phyloP scores from a whole-genome alignment of 1,140 invertebrate species.

The Steinernema feltiae region DNA sequence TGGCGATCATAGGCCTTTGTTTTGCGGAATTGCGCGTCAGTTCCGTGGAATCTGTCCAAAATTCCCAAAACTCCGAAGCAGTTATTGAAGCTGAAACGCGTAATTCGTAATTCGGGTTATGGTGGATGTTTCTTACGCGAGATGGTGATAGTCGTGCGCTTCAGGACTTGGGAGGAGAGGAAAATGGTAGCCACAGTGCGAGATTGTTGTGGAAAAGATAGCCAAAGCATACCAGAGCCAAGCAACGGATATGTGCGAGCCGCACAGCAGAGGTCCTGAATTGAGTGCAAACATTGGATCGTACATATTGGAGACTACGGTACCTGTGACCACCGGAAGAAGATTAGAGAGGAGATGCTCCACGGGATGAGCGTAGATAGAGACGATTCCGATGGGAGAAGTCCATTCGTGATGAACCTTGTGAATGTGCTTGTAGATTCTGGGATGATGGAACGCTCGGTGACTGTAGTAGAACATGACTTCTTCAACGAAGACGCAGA shows the following conservation, averaged over 20 bases:
- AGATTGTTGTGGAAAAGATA: slow-evolving; percentile 73
- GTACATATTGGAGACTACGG: neutral
- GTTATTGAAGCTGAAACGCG: slow-evolving; percentile 70
- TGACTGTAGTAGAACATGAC: slow-evolving; percentile 80
- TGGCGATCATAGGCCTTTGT: slow-evolving; percentile 4
- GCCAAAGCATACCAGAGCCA: slow-evolving; percentile 78
- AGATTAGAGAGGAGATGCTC: slow-evolving; percentile 79
- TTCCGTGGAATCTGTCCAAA: slow-evolving; percentile 77
- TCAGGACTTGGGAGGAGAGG: slow-evolving; percentile 82
- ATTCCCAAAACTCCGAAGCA: slow-evolving; percentile 78
- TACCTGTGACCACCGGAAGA: slow-evolving; percentile 66
- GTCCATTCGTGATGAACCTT: slow-evolving; percentile 81
- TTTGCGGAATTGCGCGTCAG: slow-evolving; percentile 70
- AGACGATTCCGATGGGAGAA: slow-evolving; percentile 73
- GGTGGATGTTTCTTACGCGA: slow-evolving; percentile 69
- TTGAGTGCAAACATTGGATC: neutral
- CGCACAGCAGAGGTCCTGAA: slow-evolving; percentile 72
- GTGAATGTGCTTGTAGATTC: slow-evolving; percentile 74
- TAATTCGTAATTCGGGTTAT: slow-evolving; percentile 16
- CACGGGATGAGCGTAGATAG: slow-evolving; percentile 78
- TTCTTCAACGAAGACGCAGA: slow-evolving; percentile 75
- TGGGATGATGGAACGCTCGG: slow-evolving; percentile 62
- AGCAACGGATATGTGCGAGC: slow-evolving; percentile 73
- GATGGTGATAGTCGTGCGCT: slow-evolving; percentile 81
- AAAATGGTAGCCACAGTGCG: slow-evolving; percentile 80